phyloP scores from a whole-genome alignment of 2,797 vertebrate species.

The Enteromius paludinosus region DNA sequence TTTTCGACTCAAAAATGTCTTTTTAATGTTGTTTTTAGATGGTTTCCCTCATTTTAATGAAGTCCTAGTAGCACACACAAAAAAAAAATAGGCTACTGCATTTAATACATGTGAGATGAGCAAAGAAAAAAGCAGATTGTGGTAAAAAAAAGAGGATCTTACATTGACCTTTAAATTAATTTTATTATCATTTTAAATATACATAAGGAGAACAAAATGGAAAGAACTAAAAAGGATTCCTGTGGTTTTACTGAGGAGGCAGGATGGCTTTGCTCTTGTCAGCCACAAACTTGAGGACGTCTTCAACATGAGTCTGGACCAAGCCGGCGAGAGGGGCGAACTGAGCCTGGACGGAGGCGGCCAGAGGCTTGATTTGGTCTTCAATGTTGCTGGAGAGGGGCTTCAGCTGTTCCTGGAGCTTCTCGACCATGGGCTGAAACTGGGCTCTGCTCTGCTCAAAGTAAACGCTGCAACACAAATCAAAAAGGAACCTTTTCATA shows the following conservation, averaged over 20 bases:
- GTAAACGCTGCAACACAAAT: slow-evolving; percentile 64
- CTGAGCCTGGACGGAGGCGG: slow-evolving; percentile 59
- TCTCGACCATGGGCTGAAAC: slow-evolving; percentile 71
- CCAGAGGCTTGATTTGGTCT: slow-evolving; percentile 64
- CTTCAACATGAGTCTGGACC: slow-evolving; percentile 59
- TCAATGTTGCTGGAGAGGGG: slow-evolving; percentile 64
- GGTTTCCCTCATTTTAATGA: not conserved
- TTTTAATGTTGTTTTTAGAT: not conserved
- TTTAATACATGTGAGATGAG: not conserved
- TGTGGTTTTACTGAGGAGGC: slow-evolving; percentile 63
- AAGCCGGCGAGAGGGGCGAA: slow-evolving; percentile 51
- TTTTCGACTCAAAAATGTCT: not conserved
- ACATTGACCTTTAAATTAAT: slow-evolving; percentile 43
- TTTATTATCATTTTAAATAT: slow-evolving; percentile 67
- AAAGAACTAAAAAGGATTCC: slow-evolving; percentile 22
- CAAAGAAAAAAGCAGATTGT: not conserved
- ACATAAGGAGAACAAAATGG: slow-evolving; percentile 16
- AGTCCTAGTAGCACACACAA: not conserved
- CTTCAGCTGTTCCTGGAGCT: slow-evolving; percentile 68
- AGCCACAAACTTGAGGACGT: slow-evolving; percentile 66
- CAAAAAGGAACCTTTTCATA: not conserved
- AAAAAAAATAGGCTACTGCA: not conserved
- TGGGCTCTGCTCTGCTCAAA: slow-evolving; percentile 65
- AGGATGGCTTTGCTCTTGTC: slow-evolving; percentile 70
- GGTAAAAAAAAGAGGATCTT: not conserved